Evolutionary conservation across 1,140 invertebrate genomes (phyloP).

Genomic region (Musca vetustissima): DNA sequence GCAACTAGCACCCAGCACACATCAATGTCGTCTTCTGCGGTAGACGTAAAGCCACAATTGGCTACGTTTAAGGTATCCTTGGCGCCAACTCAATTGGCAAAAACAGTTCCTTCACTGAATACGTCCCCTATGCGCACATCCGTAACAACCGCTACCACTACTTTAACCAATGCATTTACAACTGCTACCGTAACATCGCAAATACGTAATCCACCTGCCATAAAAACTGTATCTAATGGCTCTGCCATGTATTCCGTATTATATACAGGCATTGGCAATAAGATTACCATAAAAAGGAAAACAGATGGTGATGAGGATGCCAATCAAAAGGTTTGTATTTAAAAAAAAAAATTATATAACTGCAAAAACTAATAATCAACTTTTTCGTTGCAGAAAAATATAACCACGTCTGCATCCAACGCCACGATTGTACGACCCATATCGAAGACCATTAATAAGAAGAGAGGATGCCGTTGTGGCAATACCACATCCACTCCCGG

Average conservation of each 20-base stretch:
- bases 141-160: neutral
- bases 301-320: constrained; percentile 59
- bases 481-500: constrained; percentile 84
- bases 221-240: constrained; percentile 53
- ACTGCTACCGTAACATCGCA: constrained; percentile 22
- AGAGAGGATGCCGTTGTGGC: constrained; percentile 86
- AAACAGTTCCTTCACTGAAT: neutral
- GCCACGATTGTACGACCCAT: constrained; percentile 3
- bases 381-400: constrained; percentile 22
- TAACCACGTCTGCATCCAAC: neutral
- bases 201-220: constrained; percentile 33
- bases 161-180: neutral
- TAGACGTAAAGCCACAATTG: neutral
- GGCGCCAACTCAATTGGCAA: neutral
- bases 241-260: constrained; percentile 76
- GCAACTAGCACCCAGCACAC: neutral
- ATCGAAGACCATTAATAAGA: constrained; percentile 50
- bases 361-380: neutral
- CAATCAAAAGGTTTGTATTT: constrained; percentile 19
- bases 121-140: neutral
- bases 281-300: constrained; percentile 81
- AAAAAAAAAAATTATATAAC: neutral
- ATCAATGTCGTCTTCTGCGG: too few species aligned
- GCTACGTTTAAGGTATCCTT: constrained; percentile 6
- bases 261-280: constrained; percentile 75